Conservation (phyloP, 2,888 invertebrate genomes). For the Tachina grossa region DNA sequence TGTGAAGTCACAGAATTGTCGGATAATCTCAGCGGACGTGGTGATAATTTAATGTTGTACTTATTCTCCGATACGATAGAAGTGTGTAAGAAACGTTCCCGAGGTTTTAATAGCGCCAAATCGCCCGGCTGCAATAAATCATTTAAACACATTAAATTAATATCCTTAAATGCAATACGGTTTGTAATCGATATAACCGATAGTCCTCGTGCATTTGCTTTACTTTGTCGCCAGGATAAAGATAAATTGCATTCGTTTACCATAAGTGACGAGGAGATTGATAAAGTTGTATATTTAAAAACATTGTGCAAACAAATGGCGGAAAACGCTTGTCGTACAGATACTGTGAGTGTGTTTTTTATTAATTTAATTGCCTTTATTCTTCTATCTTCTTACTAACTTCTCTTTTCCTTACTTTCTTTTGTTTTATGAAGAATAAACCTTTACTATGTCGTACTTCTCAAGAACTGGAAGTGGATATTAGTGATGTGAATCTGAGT, state of each 20-base stretch:
- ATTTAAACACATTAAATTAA: slow-evolving; percentile 94
- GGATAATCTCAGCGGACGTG: slow-evolving; percentile 92
- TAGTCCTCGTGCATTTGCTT: slow-evolving; percentile 94
- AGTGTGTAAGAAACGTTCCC: slow-evolving; percentile 93
- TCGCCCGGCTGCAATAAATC: slow-evolving; percentile 91
- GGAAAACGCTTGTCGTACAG: slow-evolving; percentile 95
- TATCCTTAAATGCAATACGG: slow-evolving; percentile 94
- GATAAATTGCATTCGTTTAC: slow-evolving; percentile 95
- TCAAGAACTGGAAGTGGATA: slow-evolving; percentile 93
- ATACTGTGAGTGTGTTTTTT: slow-evolving; percentile 89
- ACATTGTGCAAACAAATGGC: slow-evolving; percentile 95
- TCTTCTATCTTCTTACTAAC: no score
- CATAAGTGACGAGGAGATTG: slow-evolving; percentile 91
- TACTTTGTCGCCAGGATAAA: slow-evolving; percentile 94
- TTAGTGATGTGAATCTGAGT: slow-evolving; percentile 92
- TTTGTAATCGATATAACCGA: slow-evolving; percentile 95
- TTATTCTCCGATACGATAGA: slow-evolving; percentile 97
- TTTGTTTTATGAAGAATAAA: slow-evolving; percentile 78
- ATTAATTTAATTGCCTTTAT: background rate
- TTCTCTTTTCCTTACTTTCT: background rate
- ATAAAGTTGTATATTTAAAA: slow-evolving; percentile 91
- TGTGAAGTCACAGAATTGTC: slow-evolving; percentile 95
- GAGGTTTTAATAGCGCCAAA: slow-evolving; percentile 88
- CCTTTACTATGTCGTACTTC: slow-evolving; percentile 80
- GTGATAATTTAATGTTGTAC: slow-evolving; percentile 93